A percentile compares a stretch with the other conserved stretches of the same genome.
Evolutionary conservation across 1,140 invertebrate genomes (phyloP).

Genomic region (Dufourea novaeangliae): DNA sequence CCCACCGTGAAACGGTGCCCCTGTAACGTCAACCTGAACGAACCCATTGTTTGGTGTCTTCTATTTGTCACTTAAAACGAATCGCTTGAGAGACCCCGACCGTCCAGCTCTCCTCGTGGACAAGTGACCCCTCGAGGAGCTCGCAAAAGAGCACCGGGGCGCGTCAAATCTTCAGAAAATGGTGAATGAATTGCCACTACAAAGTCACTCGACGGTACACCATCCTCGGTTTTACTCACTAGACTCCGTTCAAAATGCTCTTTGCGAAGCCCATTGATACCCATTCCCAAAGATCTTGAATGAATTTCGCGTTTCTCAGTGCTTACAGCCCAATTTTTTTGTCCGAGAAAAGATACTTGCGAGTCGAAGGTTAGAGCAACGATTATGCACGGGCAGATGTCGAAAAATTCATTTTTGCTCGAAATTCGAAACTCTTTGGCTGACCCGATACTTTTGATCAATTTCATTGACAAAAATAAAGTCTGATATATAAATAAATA

Average conservation of each 20-base stretch:
- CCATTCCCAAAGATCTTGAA: slow-evolving; percentile 66
- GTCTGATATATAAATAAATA: too few species aligned
- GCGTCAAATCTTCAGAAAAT: slow-evolving; percentile 73
- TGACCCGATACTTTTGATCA: too few species aligned
- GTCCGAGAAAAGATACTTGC: slow-evolving; percentile 48
- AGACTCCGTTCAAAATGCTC: slow-evolving; percentile 41
- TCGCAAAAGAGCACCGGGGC: slow-evolving; percentile 63
- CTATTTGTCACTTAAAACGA: slow-evolving; percentile 28
- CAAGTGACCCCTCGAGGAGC: slow-evolving; percentile 73
- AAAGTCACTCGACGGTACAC: slow-evolving; percentile 67
- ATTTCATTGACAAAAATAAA: too few species aligned
- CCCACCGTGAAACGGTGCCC: not conserved
- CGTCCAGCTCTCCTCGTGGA: slow-evolving; percentile 60
- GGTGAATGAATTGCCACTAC: slow-evolving; percentile 76
- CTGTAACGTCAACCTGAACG: not conserved
- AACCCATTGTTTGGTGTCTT: slow-evolving; percentile 18
- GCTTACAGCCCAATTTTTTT: slow-evolving; percentile 61
- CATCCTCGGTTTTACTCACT: slow-evolving; percentile 41
- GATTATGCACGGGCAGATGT: slow-evolving; percentile 73
- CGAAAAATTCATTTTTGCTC: too few species aligned
- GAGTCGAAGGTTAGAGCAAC: slow-evolving; percentile 43
- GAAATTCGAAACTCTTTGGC: too few species aligned
- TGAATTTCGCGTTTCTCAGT: slow-evolving; percentile 56
- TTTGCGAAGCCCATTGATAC: slow-evolving; percentile 65
- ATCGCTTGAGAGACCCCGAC: not conserved